A percentile compares a stretch with the other conserved stretches of the same genome.
phyloP scores from a whole-genome alignment of 2,113 vertebrate species.

The Rhinoptilus africanus region DNA sequence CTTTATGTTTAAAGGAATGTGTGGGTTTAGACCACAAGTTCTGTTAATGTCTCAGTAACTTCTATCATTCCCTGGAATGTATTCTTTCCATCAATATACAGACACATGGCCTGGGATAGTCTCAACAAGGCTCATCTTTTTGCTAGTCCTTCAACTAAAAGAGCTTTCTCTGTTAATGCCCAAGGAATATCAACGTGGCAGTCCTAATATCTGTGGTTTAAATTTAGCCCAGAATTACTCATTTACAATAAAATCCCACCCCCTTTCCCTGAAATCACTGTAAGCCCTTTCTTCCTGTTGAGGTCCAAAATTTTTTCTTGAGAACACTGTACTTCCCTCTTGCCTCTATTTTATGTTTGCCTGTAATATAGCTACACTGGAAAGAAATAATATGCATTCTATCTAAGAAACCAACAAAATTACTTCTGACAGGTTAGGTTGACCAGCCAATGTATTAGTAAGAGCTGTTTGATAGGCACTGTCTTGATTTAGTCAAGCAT shows the following conservation, averaged over 20 bases:
- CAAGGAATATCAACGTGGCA: background rate
- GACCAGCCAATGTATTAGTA: background rate
- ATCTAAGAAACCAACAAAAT: background rate
- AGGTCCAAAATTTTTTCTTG: background rate
- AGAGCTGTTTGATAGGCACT: background rate
- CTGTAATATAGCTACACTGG: background rate
- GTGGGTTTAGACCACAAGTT: background rate
- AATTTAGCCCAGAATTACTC: background rate
- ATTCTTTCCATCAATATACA: background rate
- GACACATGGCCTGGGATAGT: background rate
- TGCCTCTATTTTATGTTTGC: background rate
- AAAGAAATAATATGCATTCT: background rate
- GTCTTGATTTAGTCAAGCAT: background rate
- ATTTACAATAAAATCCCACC: background rate
- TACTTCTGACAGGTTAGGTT: background rate
- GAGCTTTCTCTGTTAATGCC: background rate
- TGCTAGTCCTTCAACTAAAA: background rate
- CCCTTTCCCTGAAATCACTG: background rate
- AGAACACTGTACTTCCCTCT: background rate
- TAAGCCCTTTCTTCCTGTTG: background rate
- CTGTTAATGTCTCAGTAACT: background rate
- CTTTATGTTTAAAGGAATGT: background rate
- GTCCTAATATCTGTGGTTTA: background rate
- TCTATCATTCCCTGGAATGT: background rate
- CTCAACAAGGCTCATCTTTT: background rate